Conservation (phyloP, 2,888 invertebrate genomes). For the Synergus japonicus region DNA sequence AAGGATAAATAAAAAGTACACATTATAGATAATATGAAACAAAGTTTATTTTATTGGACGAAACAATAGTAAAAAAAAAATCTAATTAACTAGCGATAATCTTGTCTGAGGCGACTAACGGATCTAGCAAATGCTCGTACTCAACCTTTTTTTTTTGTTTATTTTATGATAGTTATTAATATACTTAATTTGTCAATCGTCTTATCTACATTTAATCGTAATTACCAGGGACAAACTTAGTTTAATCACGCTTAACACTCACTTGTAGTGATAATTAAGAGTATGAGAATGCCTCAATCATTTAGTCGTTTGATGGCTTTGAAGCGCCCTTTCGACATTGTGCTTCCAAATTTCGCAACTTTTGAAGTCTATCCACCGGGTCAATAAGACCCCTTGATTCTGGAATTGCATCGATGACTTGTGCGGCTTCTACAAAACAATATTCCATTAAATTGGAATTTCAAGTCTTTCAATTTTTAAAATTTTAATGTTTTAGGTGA, state of each 20-base stretch:
- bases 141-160: conserved; percentile 15
- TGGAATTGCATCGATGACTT: conserved; percentile 54
- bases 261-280: conserved; percentile 44
- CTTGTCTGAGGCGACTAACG: conserved; percentile 26
- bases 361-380: conserved; percentile 73
- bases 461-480: neutral
- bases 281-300: conserved; percentile 57
- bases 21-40: conserved; percentile 11
- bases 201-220: conserved; percentile 26
- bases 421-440: conserved; percentile 14
- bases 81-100: conserved; percentile 45
- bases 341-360: conserved; percentile 71
- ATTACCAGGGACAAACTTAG: conserved; percentile 32
- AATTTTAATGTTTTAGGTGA: neutral
- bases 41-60: conserved; percentile 35
- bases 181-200: conserved; percentile 17
- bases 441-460: neutral
- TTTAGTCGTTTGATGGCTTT: conserved; percentile 68
- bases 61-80: conserved; percentile 38
- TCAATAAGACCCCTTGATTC: conserved; percentile 71
- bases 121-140: conserved; percentile 6
- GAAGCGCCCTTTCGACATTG: conserved; percentile 67
- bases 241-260: conserved; percentile 43
- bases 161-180: neutral
- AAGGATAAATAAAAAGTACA: neutral